Percentiles rank a stretch among this genome's conserved stretches.
These are phyloP conservation scores for Lissocephala sabroskyi DNA, from an alignment of 2,888 invertebrate genomes.

Conservation along the genomic window DNA sequence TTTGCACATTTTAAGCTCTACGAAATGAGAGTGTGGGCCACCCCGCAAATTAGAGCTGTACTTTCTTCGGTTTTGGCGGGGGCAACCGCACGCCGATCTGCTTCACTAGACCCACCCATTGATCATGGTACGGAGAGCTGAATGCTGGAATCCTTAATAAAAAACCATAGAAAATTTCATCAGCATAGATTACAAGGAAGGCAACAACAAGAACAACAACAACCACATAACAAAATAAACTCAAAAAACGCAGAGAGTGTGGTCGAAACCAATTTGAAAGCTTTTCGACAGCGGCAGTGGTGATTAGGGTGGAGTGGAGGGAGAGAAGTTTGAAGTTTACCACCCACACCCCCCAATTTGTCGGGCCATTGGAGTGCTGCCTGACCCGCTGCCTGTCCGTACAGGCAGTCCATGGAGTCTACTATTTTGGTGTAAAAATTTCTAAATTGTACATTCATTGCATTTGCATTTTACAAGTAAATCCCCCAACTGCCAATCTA, in stretches of 20 bases:
- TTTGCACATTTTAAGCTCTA: slow-evolving; percentile 10
- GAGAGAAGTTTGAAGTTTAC: no score
- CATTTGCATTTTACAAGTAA: slow-evolving; percentile 64
- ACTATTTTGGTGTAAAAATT: slow-evolving; percentile 55
- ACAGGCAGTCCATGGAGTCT: slow-evolving; percentile 29
- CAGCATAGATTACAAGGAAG: slow-evolving; percentile 60
- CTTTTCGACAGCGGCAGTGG: no score
- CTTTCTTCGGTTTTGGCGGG: no score
- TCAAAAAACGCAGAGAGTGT: no score
- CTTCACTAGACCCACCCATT: no score
- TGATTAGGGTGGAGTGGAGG: no score
- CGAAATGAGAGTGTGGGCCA: background rate
- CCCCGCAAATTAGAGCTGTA: no score
- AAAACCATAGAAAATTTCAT: slow-evolving; percentile 57
- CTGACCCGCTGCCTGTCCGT: background rate
- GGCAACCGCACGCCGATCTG: no score
- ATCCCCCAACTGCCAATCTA: slow-evolving; percentile 64
- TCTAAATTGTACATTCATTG: slow-evolving; percentile 63
- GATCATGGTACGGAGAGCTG: no score
- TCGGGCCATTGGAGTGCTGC: background rate
- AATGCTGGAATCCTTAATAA: slow-evolving; percentile 41
- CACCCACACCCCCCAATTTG: no score
- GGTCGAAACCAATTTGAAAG: no score
- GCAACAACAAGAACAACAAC: background rate
- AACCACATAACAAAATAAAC: background rate